A percentile compares a stretch with the other conserved stretches of the same genome.
These are phyloP conservation scores for Eulemur coronatus DNA, from an alignment of 2,797 vertebrate genomes.

Conservation along the genomic window DNA sequence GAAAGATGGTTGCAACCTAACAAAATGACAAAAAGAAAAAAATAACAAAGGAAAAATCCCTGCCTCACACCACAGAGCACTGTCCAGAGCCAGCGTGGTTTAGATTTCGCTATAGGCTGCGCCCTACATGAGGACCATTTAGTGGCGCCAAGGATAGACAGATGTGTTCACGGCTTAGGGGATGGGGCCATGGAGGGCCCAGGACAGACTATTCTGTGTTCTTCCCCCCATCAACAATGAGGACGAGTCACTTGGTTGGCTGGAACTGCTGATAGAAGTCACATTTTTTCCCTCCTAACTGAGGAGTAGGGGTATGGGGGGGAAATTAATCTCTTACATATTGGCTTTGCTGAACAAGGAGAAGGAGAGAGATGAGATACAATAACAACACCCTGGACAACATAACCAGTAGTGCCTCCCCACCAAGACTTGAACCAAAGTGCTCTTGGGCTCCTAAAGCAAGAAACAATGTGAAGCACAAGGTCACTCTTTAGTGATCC, in stretches of 20 bases:
- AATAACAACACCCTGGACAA: neutral
- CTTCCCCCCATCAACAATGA: neutral
- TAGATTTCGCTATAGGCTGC: neutral
- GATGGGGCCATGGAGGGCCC: neutral
- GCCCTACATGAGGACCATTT: neutral
- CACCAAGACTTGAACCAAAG: neutral
- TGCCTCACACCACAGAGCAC: neutral
- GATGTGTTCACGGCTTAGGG: neutral
- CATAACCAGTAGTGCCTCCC: neutral
- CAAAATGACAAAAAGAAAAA: neutral
- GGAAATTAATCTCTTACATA: neutral
- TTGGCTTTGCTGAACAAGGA: neutral
- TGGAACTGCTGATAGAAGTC: neutral
- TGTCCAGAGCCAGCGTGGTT: neutral
- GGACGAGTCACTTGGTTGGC: neutral
- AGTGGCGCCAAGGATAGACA: neutral
- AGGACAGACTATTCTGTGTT: neutral
- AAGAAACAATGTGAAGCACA: neutral
- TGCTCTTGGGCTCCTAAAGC: neutral
- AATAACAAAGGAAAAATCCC: neutral
- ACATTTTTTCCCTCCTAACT: neutral
- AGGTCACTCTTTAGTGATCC: neutral
- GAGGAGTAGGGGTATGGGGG: neutral
- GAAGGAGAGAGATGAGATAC: neutral
- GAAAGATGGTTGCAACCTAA: neutral